A percentile compares a stretch with the other conserved stretches of the same genome.
phyloP scores from a whole-genome alignment of 2,113 vertebrate genomes.

The Prietella phreatophila region DNA sequence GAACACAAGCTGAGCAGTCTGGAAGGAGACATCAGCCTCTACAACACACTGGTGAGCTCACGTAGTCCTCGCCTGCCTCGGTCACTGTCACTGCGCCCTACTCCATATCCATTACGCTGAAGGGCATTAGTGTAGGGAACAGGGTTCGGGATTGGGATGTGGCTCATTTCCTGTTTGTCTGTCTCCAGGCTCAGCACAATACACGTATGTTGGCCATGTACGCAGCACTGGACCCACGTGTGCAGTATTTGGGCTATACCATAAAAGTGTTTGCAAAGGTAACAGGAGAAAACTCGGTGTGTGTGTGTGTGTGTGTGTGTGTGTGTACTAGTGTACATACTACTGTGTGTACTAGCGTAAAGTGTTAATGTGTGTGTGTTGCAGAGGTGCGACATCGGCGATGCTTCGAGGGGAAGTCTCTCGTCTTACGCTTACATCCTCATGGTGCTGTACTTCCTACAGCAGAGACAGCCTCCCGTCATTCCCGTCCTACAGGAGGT shows the following conservation, averaged over 20 bases:
- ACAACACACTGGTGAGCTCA: conserved; percentile 90
- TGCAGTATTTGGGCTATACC: conserved; percentile 92
- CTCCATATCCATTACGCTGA: neutral
- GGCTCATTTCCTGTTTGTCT: neutral
- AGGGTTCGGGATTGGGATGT: neutral
- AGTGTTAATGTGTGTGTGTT: conserved; percentile 35
- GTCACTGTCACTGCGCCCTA: neutral
- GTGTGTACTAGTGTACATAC: neutral
- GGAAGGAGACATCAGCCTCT: conserved; percentile 97
- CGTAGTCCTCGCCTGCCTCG: neutral
- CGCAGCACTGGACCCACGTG: conserved; percentile 90
- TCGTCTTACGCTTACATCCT: conserved; percentile 98
- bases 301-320: neutral
- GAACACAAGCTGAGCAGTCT: conserved; percentile 91
- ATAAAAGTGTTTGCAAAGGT: conserved; percentile 99
- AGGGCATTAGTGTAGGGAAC: neutral
- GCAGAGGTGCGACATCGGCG: conserved; percentile 97
- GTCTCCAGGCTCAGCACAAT: conserved; percentile 91
- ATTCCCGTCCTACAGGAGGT: conserved; percentile 98
- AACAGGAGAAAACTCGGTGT: conserved; percentile 32
- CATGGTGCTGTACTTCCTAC: conserved; percentile 98
- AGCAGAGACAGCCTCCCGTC: conserved; percentile 93
- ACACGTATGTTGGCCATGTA: conserved; percentile 96
- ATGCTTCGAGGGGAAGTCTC: conserved; percentile 96
- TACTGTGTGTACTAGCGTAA: neutral